A percentile compares a stretch with the other conserved stretches of the same genome.
phyloP scores from a whole-genome alignment of 1,140 invertebrate genomes.

The Nixonia krombeini region DNA sequence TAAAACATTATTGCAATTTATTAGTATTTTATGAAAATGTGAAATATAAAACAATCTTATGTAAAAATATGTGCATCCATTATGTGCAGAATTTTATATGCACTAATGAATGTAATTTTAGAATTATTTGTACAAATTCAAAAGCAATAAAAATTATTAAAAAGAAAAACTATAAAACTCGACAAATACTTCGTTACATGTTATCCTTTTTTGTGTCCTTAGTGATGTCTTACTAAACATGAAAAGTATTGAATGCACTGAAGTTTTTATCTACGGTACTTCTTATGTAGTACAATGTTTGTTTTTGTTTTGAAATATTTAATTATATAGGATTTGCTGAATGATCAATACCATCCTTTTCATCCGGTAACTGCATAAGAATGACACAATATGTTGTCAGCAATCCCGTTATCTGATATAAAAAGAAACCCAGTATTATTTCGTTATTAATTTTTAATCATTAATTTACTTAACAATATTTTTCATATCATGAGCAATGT shows the following conservation, averaged over 20 bases:
- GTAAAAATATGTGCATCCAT: too few relatives aligned
- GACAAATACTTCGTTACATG: background rate
- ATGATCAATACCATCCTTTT: conserved; percentile 34
- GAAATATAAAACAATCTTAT: too few relatives aligned
- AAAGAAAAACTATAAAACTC: background rate
- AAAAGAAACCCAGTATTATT: conserved; percentile 7
- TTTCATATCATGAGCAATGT: too few relatives aligned
- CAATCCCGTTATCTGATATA: conserved; percentile 53
- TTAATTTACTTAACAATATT: too few relatives aligned
- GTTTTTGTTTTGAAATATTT: too few relatives aligned
- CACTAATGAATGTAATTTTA: too few relatives aligned
- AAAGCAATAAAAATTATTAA: background rate
- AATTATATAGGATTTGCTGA: too few relatives aligned
- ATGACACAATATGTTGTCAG: conserved; percentile 63
- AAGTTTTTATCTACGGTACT: background rate
- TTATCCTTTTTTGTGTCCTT: background rate
- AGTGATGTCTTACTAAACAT: background rate
- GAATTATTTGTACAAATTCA: too few relatives aligned
- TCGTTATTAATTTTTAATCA: conserved; percentile 7
- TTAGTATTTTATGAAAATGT: too few relatives aligned
- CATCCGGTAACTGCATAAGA: conserved; percentile 59
- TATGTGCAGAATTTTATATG: too few relatives aligned
- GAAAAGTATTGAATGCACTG: background rate
- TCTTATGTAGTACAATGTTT: too few relatives aligned
- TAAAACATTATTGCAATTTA: too few relatives aligned